Evolutionary conservation across 2,888 invertebrate species (phyloP), one percentile per base, ranked within the genome.

Genomic region (Ichneumoninae sp.): DNA sequence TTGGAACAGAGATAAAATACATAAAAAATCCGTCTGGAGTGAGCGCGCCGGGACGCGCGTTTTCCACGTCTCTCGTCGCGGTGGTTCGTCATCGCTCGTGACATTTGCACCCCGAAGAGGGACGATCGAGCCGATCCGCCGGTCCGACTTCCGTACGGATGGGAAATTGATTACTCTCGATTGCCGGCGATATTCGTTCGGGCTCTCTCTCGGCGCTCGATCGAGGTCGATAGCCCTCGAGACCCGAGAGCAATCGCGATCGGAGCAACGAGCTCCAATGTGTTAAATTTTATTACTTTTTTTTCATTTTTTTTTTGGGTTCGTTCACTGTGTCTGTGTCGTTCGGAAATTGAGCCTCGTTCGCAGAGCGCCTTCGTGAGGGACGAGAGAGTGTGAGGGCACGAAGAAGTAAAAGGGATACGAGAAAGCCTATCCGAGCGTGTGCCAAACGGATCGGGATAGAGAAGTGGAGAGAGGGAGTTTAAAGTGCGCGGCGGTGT

Each of bases 141-240:
- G 40, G 13, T 63, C 2, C 16, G n/a, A 40, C 54, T 54, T 54
- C 54, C 54, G 54, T 54, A 54, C 8, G 19, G 54, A 40, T 40
- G 33, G 30, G 54, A 54, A 50, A 71, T 71, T 71, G 33, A 50
- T 26, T 33, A 19, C 13, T 30, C 54, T 73, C 54, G 22, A 54
- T 54, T 54, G 54, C 54, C 22, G 54, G 54, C 22, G 22, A 54
- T 54, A 54, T 54, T 40, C 40, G 33, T 6, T 6, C 52, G 6
- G 52, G 54, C 33, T 47, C 26, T 63, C 60, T 71, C 71, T 60
- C 33, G 73, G 68, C 71, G 74, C 79, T 80, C 83, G 83, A 76
- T 83, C 65, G 60, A n/a, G 60, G 75, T 85, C 85, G 85, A 79
- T 78, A 68, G 52, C 69, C 63, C 65, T 65, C 71, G 30, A 79